These are phyloP conservation scores for Stegostoma tigrinum DNA, from an alignment of 2,113 vertebrate species.

Conservation along the genomic window DNA sequence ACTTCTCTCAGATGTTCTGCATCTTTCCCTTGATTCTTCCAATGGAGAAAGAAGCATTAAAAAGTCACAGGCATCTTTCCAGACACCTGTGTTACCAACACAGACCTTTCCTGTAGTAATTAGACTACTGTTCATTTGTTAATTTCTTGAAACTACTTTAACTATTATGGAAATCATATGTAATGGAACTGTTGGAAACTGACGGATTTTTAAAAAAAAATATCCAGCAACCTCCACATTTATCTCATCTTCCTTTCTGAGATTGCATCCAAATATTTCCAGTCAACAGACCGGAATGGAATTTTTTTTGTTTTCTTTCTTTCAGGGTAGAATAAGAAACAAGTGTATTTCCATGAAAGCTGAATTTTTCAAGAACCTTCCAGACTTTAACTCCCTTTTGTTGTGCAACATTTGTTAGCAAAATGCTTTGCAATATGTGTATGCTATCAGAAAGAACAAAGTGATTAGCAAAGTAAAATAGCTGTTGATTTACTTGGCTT, in stretches of 20 bases:
- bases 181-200: slow-evolving; percentile 17
- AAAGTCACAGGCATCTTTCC: slow-evolving; percentile 38
- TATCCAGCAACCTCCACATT: not conserved
- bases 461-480: not conserved
- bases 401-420: not conserved
- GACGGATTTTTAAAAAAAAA: slow-evolving; percentile 17
- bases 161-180: not conserved
- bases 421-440: not conserved
- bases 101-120: slow-evolving; percentile 36
- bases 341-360: not conserved
- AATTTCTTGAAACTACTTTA: slow-evolving; percentile 26
- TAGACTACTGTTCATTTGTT: slow-evolving; percentile 37
- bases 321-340: not conserved
- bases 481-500: not conserved
- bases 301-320: not conserved
- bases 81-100: slow-evolving; percentile 39
- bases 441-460: slow-evolving; percentile 4
- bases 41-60: not conserved
- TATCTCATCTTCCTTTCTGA: not conserved
- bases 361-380: not conserved
- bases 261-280: not conserved
- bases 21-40: slow-evolving; percentile 27
- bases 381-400: not conserved
- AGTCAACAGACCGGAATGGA: not conserved
- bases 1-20: slow-evolving; percentile 53